phyloP scores from a whole-genome alignment of 2,113 vertebrate species.

The Peromyscus polionotus region DNA sequence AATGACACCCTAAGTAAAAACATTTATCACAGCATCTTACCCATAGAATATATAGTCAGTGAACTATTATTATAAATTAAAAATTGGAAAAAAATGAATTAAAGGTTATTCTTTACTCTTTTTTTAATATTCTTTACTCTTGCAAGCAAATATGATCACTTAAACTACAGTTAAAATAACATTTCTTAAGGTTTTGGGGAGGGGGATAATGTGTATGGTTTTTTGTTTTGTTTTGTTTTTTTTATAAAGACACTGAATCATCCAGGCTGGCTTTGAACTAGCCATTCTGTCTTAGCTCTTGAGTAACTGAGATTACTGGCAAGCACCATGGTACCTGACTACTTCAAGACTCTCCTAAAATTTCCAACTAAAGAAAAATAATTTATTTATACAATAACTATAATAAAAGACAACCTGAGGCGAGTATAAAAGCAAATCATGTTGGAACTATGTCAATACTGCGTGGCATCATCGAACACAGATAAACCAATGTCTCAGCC shows the following conservation, averaged over 20 bases:
- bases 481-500: neutral
- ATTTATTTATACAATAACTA: slow-evolving; percentile 34
- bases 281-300: neutral
- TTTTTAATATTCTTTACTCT: neutral
- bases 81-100: slow-evolving; percentile 11
- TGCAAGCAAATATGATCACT: neutral
- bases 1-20: neutral
- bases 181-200: neutral
- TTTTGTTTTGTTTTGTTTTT: neutral
- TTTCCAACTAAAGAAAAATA: slow-evolving; percentile 7
- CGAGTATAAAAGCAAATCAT: neutral
- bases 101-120: slow-evolving; percentile 23
- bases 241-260: neutral
- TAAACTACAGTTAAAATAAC: neutral
- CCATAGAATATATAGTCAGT: neutral
- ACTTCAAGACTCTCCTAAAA: neutral
- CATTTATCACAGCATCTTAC: neutral
- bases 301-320: neutral
- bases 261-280: neutral
- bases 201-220: neutral
- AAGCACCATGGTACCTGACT: neutral
- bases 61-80: neutral
- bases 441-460: neutral
- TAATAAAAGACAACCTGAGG: neutral
- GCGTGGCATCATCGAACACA: neutral